Conservation (phyloP, 2,113 vertebrate genomes). For the Semnornis frantzii region DNA sequence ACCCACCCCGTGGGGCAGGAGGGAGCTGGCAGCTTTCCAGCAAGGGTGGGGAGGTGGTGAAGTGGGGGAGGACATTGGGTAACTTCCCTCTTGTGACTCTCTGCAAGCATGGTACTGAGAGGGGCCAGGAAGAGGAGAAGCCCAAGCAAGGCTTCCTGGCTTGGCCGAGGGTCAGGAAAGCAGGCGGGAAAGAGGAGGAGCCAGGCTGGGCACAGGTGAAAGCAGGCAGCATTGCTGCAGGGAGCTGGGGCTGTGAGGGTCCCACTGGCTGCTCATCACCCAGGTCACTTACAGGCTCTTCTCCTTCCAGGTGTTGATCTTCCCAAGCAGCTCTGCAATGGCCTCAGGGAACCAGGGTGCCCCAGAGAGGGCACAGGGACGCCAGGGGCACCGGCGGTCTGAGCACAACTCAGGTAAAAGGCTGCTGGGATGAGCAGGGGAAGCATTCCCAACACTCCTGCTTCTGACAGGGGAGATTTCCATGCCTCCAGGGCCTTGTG, state of each 20-base stretch:
- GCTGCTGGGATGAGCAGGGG: background rate
- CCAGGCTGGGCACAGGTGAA: background rate
- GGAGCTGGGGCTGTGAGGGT: rapidly evolving
- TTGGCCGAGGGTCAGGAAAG: background rate
- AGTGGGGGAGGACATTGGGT: rapidly evolving
- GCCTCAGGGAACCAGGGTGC: slow-evolving; percentile 24
- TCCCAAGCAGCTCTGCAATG: slow-evolving; percentile 20
- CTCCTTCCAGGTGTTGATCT: background rate
- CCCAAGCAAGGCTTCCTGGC: background rate
- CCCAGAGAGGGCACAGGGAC: background rate
- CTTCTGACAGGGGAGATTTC: background rate
- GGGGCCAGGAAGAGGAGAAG: background rate
- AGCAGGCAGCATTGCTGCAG: background rate
- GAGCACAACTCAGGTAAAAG: slow-evolving; percentile 41
- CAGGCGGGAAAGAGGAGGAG: background rate
- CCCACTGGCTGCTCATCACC: background rate
- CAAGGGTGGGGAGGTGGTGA: too few species aligned
- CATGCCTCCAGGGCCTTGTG: background rate
- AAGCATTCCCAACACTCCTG: background rate
- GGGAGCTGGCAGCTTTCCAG: background rate
- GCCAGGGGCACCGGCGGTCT: background rate
- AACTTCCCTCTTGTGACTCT: background rate
- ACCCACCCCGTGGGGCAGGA: too few species aligned
- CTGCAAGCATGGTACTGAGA: background rate
- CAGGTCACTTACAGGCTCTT: background rate